Evolutionary conservation across 2,797 vertebrate species (phyloP).

Genomic region (Nannoperca australis): DNA sequence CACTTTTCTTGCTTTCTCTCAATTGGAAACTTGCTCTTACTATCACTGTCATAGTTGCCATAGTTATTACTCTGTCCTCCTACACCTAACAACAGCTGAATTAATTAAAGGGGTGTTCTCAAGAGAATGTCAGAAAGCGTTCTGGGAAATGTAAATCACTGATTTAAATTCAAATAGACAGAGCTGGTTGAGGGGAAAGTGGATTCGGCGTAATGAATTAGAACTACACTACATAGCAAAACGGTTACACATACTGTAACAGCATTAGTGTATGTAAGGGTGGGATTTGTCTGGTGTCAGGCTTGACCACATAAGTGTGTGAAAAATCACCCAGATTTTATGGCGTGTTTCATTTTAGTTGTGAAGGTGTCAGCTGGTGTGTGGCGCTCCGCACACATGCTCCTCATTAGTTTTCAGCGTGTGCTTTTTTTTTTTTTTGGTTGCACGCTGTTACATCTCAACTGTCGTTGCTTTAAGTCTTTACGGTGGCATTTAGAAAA

Average conservation of each 20-base stretch:
- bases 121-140: slow-evolving; percentile 63
- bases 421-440: slow-evolving; percentile 28
- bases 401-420: slow-evolving; percentile 54
- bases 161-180: slow-evolving; percentile 66
- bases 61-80: slow-evolving; percentile 78
- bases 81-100: slow-evolving; percentile 72
- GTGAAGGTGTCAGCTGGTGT: slow-evolving; percentile 58
- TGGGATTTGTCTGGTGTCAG: slow-evolving; percentile 30
- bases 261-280: not conserved
- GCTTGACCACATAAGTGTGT: slow-evolving; percentile 42
- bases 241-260: slow-evolving; percentile 10
- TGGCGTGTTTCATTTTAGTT: slow-evolving; percentile 80
- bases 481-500: slow-evolving; percentile 68
- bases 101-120: slow-evolving; percentile 73
- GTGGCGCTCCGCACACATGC: slow-evolving; percentile 60
- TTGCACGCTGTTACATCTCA: slow-evolving; percentile 61
- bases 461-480: slow-evolving; percentile 66
- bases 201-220: slow-evolving; percentile 29
- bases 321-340: slow-evolving; percentile 68
- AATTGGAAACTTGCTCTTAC: slow-evolving; percentile 50
- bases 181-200: slow-evolving; percentile 22
- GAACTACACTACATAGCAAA: slow-evolving; percentile 19
- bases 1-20: slow-evolving; percentile 24
- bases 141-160: slow-evolving; percentile 71
- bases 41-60: slow-evolving; percentile 69